Percentiles rank a stretch among this genome's conserved stretches.
phyloP scores from a whole-genome alignment of 2,113 vertebrate genomes.

The Stomatorhinus ivindoensis region DNA sequence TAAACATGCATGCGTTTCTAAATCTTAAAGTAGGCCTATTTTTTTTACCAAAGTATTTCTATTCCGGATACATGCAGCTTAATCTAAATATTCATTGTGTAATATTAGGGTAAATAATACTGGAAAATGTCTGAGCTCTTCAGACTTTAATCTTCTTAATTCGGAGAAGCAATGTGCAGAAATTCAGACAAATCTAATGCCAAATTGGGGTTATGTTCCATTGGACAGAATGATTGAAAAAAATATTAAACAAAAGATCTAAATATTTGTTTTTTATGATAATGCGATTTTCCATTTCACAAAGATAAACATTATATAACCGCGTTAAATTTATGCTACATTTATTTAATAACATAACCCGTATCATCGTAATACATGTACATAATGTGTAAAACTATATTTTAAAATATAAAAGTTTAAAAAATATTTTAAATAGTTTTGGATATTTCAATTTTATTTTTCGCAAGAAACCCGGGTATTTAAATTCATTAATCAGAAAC shows the following conservation, averaged over 20 bases:
- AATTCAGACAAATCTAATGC: background rate
- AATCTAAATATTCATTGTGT: background rate
- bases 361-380: background rate
- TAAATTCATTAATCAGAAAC: background rate
- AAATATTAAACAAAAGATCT: background rate
- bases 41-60: background rate
- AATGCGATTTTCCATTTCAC: background rate
- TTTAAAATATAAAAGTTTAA: background rate
- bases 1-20: background rate
- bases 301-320: background rate
- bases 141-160: background rate
- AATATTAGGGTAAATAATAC: background rate
- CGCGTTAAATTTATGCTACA: background rate
- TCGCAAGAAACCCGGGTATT: background rate
- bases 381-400: background rate
- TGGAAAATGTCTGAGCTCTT: background rate
- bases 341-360: background rate
- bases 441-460: background rate
- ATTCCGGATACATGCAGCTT: background rate
- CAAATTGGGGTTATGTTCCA: background rate
- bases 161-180: background rate
- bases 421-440: background rate
- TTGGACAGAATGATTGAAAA: background rate
- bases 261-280: background rate
- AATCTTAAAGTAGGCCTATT: background rate